Evolutionary conservation across 2,888 invertebrate genomes (phyloP).

Genomic region (Mesopsocus fuscifrons): DNA sequence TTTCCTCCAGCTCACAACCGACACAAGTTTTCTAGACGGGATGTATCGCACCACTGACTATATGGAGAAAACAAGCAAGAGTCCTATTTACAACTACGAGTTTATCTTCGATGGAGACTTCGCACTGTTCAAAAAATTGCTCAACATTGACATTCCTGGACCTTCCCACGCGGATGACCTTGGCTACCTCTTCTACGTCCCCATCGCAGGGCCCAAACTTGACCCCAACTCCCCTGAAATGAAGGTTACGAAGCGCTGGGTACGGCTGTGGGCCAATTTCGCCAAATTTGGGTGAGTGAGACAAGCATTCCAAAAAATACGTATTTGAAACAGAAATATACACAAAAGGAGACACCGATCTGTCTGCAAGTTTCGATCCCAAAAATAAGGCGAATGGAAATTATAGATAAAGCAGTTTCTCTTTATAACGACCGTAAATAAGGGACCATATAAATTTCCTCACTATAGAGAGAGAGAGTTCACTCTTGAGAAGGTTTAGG

Average conservation of each 20-base stretch:
- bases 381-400: too few species aligned
- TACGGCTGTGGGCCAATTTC: slow-evolving; percentile 1
- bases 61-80: background rate
- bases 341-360: too few species aligned
- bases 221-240: slow-evolving; percentile 3
- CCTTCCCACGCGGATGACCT: slow-evolving; percentile 6
- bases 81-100: slow-evolving; percentile 6
- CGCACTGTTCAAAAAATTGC: background rate
- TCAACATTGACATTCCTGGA: slow-evolving; percentile 2
- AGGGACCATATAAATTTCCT: too few species aligned
- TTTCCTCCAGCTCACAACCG: slow-evolving; percentile 17
- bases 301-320: too few species aligned
- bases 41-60: slow-evolving; percentile 14
- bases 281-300: slow-evolving; percentile 5
- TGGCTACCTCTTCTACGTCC: slow-evolving; percentile 5
- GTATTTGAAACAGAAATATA: too few species aligned
- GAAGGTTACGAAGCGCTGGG: background rate
- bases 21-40: slow-evolving; percentile 17
- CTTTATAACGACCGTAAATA: too few species aligned
- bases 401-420: too few species aligned
- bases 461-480: too few species aligned
- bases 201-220: background rate
- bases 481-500: too few species aligned
- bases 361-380: too few species aligned
- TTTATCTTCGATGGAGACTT: slow-evolving; percentile 5